Evolutionary conservation across 2,797 vertebrate genomes (phyloP).

Genomic region (Synanceia verrucosa): DNA sequence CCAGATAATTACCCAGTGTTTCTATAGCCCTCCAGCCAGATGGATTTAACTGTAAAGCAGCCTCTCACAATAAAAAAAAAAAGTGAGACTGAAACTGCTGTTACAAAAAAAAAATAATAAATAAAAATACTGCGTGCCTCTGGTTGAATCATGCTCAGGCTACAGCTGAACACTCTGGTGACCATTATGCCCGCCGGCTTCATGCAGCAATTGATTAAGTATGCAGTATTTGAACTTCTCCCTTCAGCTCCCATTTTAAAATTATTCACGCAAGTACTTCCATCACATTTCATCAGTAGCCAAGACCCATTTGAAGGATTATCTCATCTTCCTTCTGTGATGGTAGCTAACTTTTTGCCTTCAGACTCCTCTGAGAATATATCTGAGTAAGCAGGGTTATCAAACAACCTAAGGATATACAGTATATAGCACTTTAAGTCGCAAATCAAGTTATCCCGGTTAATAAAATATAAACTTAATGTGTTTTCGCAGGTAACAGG

Average conservation of each 20-base stretch:
- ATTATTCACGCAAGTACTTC: neutral
- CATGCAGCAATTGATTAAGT: neutral
- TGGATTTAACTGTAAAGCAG: neutral
- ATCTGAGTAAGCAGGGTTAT: neutral
- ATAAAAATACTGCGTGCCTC: neutral
- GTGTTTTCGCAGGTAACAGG: slow-evolving; percentile 77
- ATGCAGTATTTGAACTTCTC: neutral
- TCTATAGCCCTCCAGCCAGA: neutral
- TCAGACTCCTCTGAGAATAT: neutral
- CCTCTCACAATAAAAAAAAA: neutral
- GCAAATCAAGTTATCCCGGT: no score
- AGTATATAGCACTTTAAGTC: no score
- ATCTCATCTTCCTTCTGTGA: neutral
- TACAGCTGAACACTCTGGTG: neutral
- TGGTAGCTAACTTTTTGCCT: neutral
- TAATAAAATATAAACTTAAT: neutral
- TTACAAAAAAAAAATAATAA: neutral
- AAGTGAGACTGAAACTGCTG: neutral
- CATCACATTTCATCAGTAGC: neutral
- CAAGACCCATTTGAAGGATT: neutral
- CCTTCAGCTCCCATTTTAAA: neutral
- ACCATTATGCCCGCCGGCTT: neutral
- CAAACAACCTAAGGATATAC: neutral
- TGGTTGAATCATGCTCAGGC: neutral
- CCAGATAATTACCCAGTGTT: neutral